Evolutionary conservation across 2,113 vertebrate species (phyloP).

Genomic region (Monopterus albus): DNA sequence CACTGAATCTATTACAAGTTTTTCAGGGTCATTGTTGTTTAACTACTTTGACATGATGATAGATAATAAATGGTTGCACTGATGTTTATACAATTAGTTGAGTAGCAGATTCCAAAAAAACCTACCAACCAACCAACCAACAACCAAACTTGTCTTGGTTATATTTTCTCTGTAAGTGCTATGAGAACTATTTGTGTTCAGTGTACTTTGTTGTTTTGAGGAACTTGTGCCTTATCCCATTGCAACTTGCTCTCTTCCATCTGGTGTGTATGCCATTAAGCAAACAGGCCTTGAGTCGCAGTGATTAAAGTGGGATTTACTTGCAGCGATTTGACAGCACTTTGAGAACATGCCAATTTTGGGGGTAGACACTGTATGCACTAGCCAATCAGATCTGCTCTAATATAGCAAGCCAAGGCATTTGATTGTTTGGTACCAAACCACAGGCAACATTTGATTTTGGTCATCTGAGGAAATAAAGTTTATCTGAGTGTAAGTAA

Average conservation of each 20-base stretch:
- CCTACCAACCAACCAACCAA: too few species aligned
- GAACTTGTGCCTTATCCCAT: not conserved
- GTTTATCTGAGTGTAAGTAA: not conserved
- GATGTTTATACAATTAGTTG: too few species aligned
- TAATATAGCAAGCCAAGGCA: not conserved
- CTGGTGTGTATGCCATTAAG: slow-evolving; percentile 1
- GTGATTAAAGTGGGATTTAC: slow-evolving; percentile 12
- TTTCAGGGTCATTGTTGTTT: too few species aligned
- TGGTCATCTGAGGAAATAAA: not conserved
- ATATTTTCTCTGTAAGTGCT: too few species aligned
- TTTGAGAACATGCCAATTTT: not conserved
- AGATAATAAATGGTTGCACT: too few species aligned
- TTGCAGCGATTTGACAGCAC: not conserved
- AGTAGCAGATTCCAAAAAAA: too few species aligned
- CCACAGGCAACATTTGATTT: not conserved
- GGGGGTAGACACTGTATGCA: not conserved
- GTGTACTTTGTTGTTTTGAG: too few species aligned
- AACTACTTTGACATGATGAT: too few species aligned
- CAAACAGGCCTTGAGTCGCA: not conserved
- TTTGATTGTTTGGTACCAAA: not conserved
- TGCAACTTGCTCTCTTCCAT: not conserved
- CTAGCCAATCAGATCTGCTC: not conserved
- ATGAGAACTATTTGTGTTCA: too few species aligned
- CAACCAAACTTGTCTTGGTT: too few species aligned
- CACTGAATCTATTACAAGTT: too few species aligned